Conservation (phyloP, 1,140 invertebrate species). For the Meteorus sp. region DNA sequence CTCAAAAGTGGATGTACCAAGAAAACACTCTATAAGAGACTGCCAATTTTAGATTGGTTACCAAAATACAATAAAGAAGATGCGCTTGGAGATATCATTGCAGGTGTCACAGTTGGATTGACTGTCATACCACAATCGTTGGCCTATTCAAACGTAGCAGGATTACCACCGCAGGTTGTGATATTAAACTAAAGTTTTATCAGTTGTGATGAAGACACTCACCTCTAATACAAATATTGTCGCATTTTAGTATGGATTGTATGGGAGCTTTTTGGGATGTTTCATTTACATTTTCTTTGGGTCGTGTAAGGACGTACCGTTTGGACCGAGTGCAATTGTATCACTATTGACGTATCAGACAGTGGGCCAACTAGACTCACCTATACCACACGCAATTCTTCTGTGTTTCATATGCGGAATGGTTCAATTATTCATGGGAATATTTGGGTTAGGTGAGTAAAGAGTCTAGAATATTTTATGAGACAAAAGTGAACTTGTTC, state of each 20-base stretch:
- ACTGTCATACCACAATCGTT: slow-evolving; percentile 82
- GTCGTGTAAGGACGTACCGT: slow-evolving; percentile 86
- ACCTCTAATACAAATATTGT: too few species aligned
- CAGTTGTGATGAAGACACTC: slow-evolving; percentile 41
- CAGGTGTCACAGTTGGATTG: slow-evolving; percentile 83
- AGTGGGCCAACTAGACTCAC: slow-evolving; percentile 65
- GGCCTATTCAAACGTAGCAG: slow-evolving; percentile 83
- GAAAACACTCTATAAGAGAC: slow-evolving; percentile 69
- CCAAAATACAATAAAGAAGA: slow-evolving; percentile 70
- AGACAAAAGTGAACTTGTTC: too few species aligned
- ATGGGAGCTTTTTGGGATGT: slow-evolving; percentile 87
- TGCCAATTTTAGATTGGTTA: slow-evolving; percentile 75
- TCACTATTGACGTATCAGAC: slow-evolving; percentile 80
- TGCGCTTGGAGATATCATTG: slow-evolving; percentile 77
- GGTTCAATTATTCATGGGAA: slow-evolving; percentile 81
- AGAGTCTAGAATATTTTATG: too few species aligned
- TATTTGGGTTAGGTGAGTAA: slow-evolving; percentile 84
- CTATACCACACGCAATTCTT: slow-evolving; percentile 72
- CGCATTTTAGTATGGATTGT: slow-evolving; percentile 85
- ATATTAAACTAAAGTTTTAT: too few species aligned
- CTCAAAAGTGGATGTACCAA: slow-evolving; percentile 58
- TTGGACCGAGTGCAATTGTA: slow-evolving; percentile 84
- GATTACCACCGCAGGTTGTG: slow-evolving; percentile 73
- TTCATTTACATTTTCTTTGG: slow-evolving; percentile 91
- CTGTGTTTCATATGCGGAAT: slow-evolving; percentile 79